These are phyloP conservation scores for Phataginus tricuspis DNA, from an alignment of 2,797 vertebrate genomes.

Conservation along the genomic window DNA sequence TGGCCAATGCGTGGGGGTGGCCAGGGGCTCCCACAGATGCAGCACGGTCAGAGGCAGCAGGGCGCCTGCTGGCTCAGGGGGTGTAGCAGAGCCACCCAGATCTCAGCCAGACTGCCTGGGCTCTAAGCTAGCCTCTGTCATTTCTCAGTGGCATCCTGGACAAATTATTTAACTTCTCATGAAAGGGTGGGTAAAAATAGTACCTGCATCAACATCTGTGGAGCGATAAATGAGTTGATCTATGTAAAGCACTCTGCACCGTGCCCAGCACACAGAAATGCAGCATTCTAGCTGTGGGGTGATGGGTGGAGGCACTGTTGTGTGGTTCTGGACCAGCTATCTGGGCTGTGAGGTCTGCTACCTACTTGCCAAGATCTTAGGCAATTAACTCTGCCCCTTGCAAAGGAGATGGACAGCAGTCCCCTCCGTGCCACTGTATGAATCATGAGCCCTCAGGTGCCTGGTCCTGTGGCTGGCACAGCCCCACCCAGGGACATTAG, in stretches of 20 bases:
- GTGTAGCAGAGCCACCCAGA: background rate
- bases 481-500: too few species aligned
- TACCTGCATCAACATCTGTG: background rate
- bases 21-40: accelerated
- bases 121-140: background rate
- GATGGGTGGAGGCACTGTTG: background rate
- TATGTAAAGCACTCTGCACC: too few species aligned
- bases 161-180: background rate
- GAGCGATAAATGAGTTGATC: background rate
- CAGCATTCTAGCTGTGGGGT: accelerated
- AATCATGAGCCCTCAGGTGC: background rate
- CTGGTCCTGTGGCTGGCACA: background rate
- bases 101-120: background rate
- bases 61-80: accelerated
- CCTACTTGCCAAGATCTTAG: background rate
- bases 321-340: background rate
- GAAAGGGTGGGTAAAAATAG: background rate
- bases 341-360: background rate
- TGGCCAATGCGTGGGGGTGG: background rate
- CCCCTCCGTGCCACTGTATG: too few species aligned
- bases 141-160: background rate
- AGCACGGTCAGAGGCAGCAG: accelerated
- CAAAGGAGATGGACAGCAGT: background rate
- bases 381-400: background rate
- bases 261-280: background rate